Evolutionary conservation across 2,888 invertebrate species (phyloP), one percentile per base, ranked within the genome.

Genomic region (Miltochrista miniata): DNA sequence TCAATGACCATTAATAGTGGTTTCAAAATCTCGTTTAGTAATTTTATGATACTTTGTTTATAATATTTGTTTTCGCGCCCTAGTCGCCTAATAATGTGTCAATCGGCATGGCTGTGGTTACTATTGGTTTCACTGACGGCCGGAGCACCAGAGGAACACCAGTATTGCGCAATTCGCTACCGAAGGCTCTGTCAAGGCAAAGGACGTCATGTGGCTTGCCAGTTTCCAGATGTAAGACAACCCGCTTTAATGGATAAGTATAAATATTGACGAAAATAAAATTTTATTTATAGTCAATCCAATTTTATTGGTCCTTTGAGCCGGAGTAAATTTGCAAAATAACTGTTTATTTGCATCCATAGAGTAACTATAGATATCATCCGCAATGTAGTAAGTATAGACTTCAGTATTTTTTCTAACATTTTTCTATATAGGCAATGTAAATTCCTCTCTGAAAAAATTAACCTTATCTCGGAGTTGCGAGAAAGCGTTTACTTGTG

Each of bases 161-260:
- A 78, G 0, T 90, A 90, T 70, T 90, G 90, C 57, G 64, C 80
- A 1, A 44, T 75, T 5, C 64, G 87, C 15, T 88, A 86, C 62
- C 63, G 80, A 10, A 67, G 86, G 2, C 74, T 90, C 4, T 90
- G 90, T 52, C 82, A 84, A 49, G 88, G 85, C 0, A 90, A 89
- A 42, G 90, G 90, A 0, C 59, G 58, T 0, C 90, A 90, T 56
- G 76, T 90, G 0, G 90, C 77, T 2, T 90, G 90, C 54, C 83
- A 83, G 57, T 90, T 81, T 54, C 76, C 86, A 29, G 61, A 72
- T 50, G 90, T 90, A 46, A 50, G 54, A 35, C 1, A 33, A 14
- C 8, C 11, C 14, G 29, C 11, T 47, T 33, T 11, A 34, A 15
- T 9, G 35, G 33, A 39, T 33, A 8, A 29, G 13, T 33, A 31